These are phyloP conservation scores for Centroberyx gerrardi DNA, from an alignment of 2,797 vertebrate genomes.

Conservation along the genomic window DNA sequence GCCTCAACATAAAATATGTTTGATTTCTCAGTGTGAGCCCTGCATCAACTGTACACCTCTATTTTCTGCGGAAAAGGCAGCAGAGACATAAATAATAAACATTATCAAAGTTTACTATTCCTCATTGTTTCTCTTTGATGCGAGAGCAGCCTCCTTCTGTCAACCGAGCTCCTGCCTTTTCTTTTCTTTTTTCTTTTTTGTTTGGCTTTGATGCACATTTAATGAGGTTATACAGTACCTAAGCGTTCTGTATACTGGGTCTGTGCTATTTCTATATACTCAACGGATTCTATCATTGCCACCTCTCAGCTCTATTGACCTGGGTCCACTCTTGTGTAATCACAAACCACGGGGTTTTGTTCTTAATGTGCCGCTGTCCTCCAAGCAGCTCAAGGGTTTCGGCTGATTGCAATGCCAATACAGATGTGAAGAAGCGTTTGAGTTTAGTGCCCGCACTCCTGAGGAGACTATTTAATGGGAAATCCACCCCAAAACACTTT, in stretches of 20 bases:
- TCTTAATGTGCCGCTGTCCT: constrained; percentile 20
- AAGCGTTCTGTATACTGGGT: constrained; percentile 22
- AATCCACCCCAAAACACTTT: constrained; percentile 17
- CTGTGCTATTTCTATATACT: constrained; percentile 22
- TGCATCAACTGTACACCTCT: constrained; percentile 7
- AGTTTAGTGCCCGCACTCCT: background rate
- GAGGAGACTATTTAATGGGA: constrained; percentile 20
- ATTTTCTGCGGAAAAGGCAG: constrained; percentile 9
- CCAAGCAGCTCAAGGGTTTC: background rate
- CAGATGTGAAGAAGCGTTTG: constrained; percentile 4
- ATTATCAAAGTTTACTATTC: constrained; percentile 41
- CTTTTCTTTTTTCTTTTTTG: constrained; percentile 3
- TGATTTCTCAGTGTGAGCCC: constrained; percentile 1
- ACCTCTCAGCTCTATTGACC: background rate
- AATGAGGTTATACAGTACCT: constrained; percentile 46
- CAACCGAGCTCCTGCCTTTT: constrained; percentile 36
- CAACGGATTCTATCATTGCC: constrained; percentile 30
- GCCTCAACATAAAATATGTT: constrained; percentile 46
- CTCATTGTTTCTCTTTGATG: constrained; percentile 66
- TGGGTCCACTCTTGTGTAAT: constrained; percentile 4
- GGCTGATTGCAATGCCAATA: constrained; percentile 25
- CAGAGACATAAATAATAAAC: constrained; percentile 55
- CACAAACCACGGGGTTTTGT: constrained; percentile 11
- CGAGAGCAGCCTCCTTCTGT: constrained; percentile 64
- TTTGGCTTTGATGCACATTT: constrained; percentile 68